Evolutionary conservation across 2,888 invertebrate genomes (phyloP), one percentile per base, ranked within the genome.

Genomic region (Ichneumoninae sp.): DNA sequence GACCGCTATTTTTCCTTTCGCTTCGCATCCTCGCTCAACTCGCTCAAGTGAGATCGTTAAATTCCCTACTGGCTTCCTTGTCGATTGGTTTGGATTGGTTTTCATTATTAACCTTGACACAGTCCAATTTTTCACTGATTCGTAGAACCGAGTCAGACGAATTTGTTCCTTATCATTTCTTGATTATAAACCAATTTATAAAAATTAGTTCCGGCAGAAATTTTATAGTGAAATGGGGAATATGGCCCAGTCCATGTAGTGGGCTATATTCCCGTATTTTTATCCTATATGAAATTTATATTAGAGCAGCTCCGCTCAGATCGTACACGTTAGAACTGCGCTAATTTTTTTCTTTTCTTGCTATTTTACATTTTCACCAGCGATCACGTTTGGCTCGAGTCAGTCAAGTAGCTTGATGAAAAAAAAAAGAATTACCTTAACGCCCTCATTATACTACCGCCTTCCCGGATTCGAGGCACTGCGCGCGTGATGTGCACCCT

Each of bases 1-100:
- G 44, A 65, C 33, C 19, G 50, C 50, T 65, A 52, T 65, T 65
- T 63, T 75, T 75, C 36, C 75, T 75, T 75, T 22, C 33, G 52
- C 65, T 33, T 63, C 65, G 63, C 16, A 33, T 65, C 22, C n/a
- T 66, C 66, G 40, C 36, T 3, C 30, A 1, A 3, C n/a, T 3
- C 63, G 5, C 63, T 26, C 63, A 16, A 63, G 7, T 4, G 30
- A 63, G 30, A 6, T 16, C 63, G 16, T 33, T 63, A 6, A 33
- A 63, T 63, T 63, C 33, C 10, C 22, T 22, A 22, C 54, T 22
- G 54, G 26, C 19, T 13, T 22, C 26, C 26, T 13, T 22, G 3
- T 4, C 44, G 40, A 40, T 40, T 40, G 10, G 10, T 40, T 40
- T 10, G 13, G 4, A 16, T 19, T 57, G 7, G 10, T 57, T 60